Evolutionary conservation across 2,797 vertebrate genomes (phyloP).

Genomic region (Champsocephalus gunnari): DNA sequence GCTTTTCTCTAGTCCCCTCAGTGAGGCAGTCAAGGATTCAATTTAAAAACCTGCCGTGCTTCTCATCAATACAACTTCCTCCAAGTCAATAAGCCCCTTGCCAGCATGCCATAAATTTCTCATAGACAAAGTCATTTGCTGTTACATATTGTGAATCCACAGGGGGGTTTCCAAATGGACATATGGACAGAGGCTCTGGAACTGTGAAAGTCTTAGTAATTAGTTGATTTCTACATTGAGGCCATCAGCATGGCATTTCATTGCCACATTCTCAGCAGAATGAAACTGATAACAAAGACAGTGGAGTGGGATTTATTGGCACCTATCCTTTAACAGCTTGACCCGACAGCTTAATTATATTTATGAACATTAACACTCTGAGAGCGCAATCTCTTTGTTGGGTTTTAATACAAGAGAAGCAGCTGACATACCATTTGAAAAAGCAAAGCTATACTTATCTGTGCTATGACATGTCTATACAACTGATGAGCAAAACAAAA

Average conservation of each 20-base stretch:
- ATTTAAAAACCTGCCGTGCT: slow-evolving; percentile 22
- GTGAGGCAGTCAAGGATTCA: slow-evolving; percentile 24
- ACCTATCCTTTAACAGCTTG: slow-evolving; percentile 55
- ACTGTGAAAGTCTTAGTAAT: slow-evolving; percentile 59
- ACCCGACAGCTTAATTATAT: slow-evolving; percentile 10
- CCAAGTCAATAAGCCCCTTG: slow-evolving; percentile 48
- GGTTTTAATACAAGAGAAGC: background rate
- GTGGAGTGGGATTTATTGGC: slow-evolving; percentile 31
- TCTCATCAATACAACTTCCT: slow-evolving; percentile 50
- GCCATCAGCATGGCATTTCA: slow-evolving; percentile 52
- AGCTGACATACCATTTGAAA: background rate
- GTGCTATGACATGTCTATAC: background rate
- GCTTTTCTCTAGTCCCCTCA: background rate
- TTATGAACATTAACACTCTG: slow-evolving; percentile 20
- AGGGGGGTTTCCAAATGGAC: slow-evolving; percentile 66
- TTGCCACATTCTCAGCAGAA: slow-evolving; percentile 48
- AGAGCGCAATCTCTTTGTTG: background rate
- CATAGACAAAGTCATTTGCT: slow-evolving; percentile 62
- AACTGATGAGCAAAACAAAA: background rate
- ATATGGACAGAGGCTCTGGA: slow-evolving; percentile 65
- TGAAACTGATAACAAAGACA: slow-evolving; percentile 44
- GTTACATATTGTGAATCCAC: slow-evolving; percentile 65
- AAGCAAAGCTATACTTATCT: background rate
- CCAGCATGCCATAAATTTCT: slow-evolving; percentile 51
- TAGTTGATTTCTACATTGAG: slow-evolving; percentile 57